A percentile compares a stretch with the other conserved stretches of the same genome.
Conservation (phyloP, 2,888 invertebrate genomes). For the Lamellibrachia satsuma region DNA sequence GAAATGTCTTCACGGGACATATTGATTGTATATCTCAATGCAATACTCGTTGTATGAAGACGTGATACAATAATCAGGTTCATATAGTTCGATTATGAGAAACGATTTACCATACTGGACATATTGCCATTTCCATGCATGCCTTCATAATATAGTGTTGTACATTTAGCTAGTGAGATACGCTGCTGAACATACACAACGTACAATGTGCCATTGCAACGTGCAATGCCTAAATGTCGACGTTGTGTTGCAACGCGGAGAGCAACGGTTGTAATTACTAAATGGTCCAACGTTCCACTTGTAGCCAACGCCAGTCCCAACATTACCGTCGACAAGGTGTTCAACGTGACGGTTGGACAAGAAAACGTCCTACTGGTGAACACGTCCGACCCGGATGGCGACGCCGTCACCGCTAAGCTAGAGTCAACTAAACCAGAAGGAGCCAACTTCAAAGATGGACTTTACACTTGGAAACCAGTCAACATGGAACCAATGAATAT, state of each 20-base stretch:
- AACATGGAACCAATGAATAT: slow-evolving; percentile 19
- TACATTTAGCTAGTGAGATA: too few species aligned
- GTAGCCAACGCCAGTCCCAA: neutral
- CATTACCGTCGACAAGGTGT: neutral
- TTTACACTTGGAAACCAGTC: slow-evolving; percentile 17
- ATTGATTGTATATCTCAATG: too few species aligned
- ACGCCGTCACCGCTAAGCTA: neutral
- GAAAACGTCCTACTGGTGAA: neutral
- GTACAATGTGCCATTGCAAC: neutral
- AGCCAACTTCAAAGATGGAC: neutral
- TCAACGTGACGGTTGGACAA: neutral
- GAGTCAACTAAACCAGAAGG: neutral
- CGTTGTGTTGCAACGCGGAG: neutral
- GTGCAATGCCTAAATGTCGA: too few species aligned
- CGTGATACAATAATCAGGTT: too few species aligned
- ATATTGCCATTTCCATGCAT: too few species aligned
- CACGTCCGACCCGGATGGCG: neutral
- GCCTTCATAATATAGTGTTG: too few species aligned
- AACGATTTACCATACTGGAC: too few species aligned
- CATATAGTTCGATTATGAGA: too few species aligned
- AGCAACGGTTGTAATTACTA: neutral
- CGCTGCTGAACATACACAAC: too few species aligned
- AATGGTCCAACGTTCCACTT: neutral
- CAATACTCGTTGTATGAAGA: too few species aligned
- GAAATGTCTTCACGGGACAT: too few species aligned